phyloP scores from a whole-genome alignment of 2,888 invertebrate genomes.

The Lithophane socia region DNA sequence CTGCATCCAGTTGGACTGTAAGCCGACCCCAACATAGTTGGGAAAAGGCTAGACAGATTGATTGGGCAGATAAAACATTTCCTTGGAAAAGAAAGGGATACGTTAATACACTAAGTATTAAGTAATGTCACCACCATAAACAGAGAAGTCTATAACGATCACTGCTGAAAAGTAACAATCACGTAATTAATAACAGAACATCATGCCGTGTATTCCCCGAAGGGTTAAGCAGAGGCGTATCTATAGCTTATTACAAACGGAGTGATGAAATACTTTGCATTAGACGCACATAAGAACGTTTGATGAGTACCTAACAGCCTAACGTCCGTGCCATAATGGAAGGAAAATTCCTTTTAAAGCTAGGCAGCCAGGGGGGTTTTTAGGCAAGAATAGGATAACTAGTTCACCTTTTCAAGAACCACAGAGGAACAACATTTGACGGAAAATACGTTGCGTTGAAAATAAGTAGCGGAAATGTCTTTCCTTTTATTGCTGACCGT shows the following conservation, averaged over 20 bases:
- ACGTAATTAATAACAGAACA: neutral
- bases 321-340: no score
- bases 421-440: neutral
- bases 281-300: neutral
- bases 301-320: no score
- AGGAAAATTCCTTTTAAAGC: neutral
- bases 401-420: neutral
- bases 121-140: neutral
- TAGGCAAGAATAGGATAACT: neutral
- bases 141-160: neutral
- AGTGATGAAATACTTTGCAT: neutral
- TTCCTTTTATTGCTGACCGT: slow-evolving; percentile 44
- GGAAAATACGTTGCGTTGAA: neutral
- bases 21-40: no score
- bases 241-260: neutral
- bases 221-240: no score
- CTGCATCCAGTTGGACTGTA: no score
- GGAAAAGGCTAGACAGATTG: no score
- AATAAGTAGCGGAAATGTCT: neutral
- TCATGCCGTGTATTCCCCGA: neutral
- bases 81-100: neutral
- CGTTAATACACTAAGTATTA: neutral
- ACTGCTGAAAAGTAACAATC: neutral
- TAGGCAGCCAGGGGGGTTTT: no score
- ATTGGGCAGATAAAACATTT: neutral